These are phyloP conservation scores for Chaetops frenatus DNA, from an alignment of 2,113 vertebrate species.

Conservation along the genomic window DNA sequence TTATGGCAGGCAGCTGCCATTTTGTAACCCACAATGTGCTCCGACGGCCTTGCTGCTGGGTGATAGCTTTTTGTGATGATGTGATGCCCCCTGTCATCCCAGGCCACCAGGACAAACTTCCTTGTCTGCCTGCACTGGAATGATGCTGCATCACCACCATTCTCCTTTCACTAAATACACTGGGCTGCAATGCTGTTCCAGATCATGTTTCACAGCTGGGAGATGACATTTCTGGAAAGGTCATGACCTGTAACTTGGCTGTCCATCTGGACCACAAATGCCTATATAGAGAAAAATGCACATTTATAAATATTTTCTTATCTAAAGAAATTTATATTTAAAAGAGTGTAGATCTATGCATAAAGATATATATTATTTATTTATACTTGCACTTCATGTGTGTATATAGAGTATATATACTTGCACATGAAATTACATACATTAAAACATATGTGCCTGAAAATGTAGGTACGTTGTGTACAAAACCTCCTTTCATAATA, in stretches of 20 bases:
- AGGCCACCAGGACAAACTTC: background rate
- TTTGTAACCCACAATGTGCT: background rate
- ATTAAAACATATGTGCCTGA: background rate
- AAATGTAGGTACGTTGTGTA: background rate
- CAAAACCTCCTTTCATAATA: background rate
- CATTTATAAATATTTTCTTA: background rate
- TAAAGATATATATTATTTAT: background rate
- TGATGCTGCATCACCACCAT: too few relatives aligned
- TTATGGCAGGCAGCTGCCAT: background rate
- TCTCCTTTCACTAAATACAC: background rate
- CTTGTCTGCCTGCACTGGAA: background rate
- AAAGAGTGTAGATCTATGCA: background rate
- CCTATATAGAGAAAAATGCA: background rate
- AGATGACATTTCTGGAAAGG: background rate
- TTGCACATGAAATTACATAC: background rate
- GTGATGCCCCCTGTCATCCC: background rate
- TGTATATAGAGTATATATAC: background rate
- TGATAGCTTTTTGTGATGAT: background rate
- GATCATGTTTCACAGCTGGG: background rate
- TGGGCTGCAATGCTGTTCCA: background rate
- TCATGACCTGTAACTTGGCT: background rate
- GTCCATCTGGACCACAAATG: background rate
- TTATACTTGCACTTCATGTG: background rate
- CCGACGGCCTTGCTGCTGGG: rapidly evolving
- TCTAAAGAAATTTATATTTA: background rate